Conservation (phyloP, 1,140 invertebrate species). For the Eupeodes corollae region DNA sequence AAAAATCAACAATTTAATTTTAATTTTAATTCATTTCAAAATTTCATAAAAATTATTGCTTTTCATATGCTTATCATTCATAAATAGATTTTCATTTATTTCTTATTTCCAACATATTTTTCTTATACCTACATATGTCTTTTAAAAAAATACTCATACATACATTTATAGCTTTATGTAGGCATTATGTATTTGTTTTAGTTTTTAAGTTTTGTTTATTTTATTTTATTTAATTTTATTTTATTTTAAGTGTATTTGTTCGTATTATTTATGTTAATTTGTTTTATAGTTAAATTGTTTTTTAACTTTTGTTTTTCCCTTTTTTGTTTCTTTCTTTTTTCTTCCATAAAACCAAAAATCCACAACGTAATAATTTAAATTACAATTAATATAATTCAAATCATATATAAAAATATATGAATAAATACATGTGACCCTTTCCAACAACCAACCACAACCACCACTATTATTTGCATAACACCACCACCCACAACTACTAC, state of each 20-base stretch:
- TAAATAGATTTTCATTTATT: too few species aligned
- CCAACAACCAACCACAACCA: constrained; percentile 11
- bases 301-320: constrained; percentile 20
- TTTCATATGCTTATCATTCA: too few species aligned
- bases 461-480: constrained; percentile 6
- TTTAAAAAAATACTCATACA: too few species aligned
- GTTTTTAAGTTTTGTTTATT: too few species aligned
- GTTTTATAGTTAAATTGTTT: constrained; percentile 1
- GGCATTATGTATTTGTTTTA: neutral
- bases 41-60: too few species aligned
- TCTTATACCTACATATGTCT: too few species aligned
- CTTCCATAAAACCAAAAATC: neutral
- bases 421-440: neutral
- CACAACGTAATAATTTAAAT: neutral
- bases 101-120: too few species aligned
- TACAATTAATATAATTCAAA: neutral
- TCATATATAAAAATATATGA: too few species aligned
- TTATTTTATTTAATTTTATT: constrained; percentile 3
- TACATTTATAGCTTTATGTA: too few species aligned
- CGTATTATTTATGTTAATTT: constrained; percentile 3
- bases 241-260: too few species aligned
- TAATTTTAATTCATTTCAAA: too few species aligned
- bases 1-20: too few species aligned
- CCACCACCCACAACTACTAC: constrained; percentile 6
- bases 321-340: constrained; percentile 1